Evolutionary conservation across 2,113 vertebrate species (phyloP), one percentile per base, ranked within the genome.

Genomic region (Odocoileus hemionus): DNA sequence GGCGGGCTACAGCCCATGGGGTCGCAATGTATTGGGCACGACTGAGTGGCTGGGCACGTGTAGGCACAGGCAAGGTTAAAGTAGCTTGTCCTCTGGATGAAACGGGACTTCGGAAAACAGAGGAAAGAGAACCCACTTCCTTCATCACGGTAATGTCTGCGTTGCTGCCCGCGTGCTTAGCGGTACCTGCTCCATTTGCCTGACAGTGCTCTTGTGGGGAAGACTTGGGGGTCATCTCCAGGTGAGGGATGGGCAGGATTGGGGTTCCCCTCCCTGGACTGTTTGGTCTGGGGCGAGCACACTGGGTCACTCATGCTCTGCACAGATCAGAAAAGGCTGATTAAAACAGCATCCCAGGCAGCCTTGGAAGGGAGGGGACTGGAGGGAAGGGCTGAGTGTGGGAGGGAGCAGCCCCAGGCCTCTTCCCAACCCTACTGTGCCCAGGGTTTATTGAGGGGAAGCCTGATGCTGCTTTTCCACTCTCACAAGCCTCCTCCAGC

Each of bases 391-490:
- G 7, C 76, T 26, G 47, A 8, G 2, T 15, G 39, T 26, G 85
- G 52, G 86, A 60, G 21, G 30, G 9, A 36, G 58, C 50, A 57
- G 52, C 23, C 54, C 54, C 19, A 14, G 28, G 8, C 1, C 25
- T 17, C 28, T 76, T 9, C 7, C 21, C 30, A 6, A 7, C 50
- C 30, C 52, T 23, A 21, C 8, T 28, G 26, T 15, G 8, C 8
- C 33, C 12, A 1, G 0, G 5, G 6, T 14, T 11, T 2, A 11
- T 43, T 54, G 21, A 9, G 13, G 36, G 25, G 47, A 58, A 80
- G 6, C 16, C 80, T 30, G 9, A 23, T 47, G 3, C 60, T n/a
- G 79, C 23, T 16, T 39, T 50, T 47, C 52, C 10, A 23, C 5
- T 1, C 43, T 70, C 4, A 2, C 8, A 30, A 26, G 6, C 17